A percentile compares a stretch with the other conserved stretches of the same genome.
phyloP scores from a whole-genome alignment of 2,113 vertebrate genomes.

The Amphiprion ocellaris region DNA sequence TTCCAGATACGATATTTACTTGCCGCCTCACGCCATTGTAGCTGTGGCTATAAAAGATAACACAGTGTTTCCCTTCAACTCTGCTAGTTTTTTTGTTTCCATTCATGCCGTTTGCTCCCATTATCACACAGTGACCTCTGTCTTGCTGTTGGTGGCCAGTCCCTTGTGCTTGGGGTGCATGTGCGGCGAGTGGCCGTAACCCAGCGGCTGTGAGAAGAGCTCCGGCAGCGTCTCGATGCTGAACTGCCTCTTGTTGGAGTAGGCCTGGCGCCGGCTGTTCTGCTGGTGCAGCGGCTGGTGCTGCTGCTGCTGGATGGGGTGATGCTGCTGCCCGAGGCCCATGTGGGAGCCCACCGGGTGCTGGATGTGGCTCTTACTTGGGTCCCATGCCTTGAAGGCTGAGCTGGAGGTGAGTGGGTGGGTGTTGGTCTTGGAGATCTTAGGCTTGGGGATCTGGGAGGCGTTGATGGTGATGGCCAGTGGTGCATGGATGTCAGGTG shows the following conservation, averaged over 20 bases:
- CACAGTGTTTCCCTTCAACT: conserved; percentile 47
- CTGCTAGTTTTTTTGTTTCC: conserved; percentile 8
- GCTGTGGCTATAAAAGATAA: conserved; percentile 69
- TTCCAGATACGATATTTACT: conserved; percentile 67
- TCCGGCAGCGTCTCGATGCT: conserved; percentile 91
- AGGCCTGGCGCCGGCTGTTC: conserved; percentile 83
- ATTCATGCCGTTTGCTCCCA: not conserved
- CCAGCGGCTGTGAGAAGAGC: conserved; percentile 85
- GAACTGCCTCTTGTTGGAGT: conserved; percentile 86
- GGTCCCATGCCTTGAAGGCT: conserved; percentile 87
- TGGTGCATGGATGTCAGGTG: conserved; percentile 86
- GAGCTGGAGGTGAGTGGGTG: conserved; percentile 83
- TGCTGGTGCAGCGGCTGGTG: conserved; percentile 77
- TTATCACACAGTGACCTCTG: conserved; percentile 94
- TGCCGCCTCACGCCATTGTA: conserved; percentile 30
- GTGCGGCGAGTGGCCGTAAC: conserved; percentile 82
- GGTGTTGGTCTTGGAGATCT: conserved; percentile 87
- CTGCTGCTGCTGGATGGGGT: conserved; percentile 80
- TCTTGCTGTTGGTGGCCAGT: conserved; percentile 95
- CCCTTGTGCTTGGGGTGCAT: conserved; percentile 87
- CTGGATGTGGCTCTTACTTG: conserved; percentile 81
- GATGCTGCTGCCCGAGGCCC: conserved; percentile 72
- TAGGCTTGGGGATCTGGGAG: conserved; percentile 86
- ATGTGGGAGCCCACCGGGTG: conserved; percentile 76
- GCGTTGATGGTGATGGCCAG: conserved; percentile 83